Conservation (phyloP, 2,797 vertebrate species). For the Luscinia megarhynchos region DNA sequence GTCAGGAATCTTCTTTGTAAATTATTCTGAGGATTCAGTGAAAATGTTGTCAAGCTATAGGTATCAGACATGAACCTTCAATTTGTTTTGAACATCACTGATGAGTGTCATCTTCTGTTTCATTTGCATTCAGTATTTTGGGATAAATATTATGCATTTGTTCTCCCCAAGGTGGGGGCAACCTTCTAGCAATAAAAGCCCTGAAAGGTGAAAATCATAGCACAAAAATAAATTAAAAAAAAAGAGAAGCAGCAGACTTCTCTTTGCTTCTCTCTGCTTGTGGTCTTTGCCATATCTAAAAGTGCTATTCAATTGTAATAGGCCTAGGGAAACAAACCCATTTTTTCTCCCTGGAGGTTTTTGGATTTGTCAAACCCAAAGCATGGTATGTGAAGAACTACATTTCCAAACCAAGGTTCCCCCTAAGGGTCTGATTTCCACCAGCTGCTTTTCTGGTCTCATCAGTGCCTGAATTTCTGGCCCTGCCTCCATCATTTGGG, state of each 20-base stretch:
- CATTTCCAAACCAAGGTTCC: not conserved
- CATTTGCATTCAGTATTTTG: not conserved
- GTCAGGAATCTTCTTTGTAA: not conserved
- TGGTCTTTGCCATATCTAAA: not conserved
- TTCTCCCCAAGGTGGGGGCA: not conserved
- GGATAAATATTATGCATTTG: not conserved
- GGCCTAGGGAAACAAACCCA: not conserved
- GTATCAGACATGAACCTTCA: not conserved
- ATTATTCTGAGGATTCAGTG: not conserved
- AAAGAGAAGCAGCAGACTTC: not conserved
- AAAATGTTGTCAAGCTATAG: not conserved
- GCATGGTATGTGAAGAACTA: not conserved
- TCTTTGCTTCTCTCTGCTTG: not conserved
- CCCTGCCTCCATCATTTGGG: not conserved
- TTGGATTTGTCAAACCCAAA: not conserved
- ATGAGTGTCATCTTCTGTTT: not conserved
- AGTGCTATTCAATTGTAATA: not conserved
- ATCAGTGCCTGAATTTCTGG: not conserved
- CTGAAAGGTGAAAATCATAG: not conserved
- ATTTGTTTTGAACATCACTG: not conserved
- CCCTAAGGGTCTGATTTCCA: not conserved
- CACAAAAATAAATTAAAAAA: not conserved
- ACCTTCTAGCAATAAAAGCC: not conserved
- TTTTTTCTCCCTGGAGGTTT: not conserved
- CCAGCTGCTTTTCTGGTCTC: not conserved